Evolutionary conservation across 2,888 invertebrate genomes (phyloP).

Genomic region (Heteromyza rotundicornis): DNA sequence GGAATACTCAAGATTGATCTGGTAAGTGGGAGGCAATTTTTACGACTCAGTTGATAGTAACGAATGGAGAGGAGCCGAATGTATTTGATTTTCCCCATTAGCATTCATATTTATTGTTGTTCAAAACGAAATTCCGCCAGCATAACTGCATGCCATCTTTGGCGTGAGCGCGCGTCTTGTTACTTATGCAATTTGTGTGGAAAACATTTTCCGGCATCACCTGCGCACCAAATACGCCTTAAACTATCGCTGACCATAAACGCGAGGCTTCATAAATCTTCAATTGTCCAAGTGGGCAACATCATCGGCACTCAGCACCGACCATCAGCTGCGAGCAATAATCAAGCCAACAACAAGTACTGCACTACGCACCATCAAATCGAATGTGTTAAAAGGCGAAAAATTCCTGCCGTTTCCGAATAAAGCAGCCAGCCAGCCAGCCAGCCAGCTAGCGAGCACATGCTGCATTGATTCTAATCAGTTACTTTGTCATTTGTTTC

Average conservation of each 20-base stretch:
- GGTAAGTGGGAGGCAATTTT: too few species aligned
- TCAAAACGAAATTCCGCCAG: neutral
- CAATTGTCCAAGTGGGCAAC: neutral
- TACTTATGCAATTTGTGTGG: conserved; percentile 1
- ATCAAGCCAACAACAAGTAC: too few species aligned
- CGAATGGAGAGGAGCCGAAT: too few species aligned
- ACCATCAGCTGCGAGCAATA: neutral
- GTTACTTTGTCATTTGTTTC: conserved; percentile 38
- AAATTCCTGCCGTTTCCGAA: neutral
- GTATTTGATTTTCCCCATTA: too few species aligned
- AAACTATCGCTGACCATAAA: conserved; percentile 8
- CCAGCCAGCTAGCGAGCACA: conserved; percentile 11
- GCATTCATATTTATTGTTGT: neutral
- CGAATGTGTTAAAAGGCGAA: neutral
- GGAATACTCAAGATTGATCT: neutral
- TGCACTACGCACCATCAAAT: too few species aligned
- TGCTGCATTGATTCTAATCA: conserved; percentile 33
- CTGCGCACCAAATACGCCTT: conserved; percentile 10
- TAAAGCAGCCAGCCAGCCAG: neutral
- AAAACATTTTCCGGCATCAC: conserved; percentile 11
- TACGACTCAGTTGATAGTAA: too few species aligned
- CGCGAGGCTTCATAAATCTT: conserved; percentile 13
- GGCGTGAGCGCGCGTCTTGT: neutral
- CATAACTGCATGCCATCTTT: neutral
- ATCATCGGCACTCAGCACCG: neutral